Evolutionary conservation across 2,888 invertebrate genomes (phyloP).

Genomic region (Campopleginae sp.): DNA sequence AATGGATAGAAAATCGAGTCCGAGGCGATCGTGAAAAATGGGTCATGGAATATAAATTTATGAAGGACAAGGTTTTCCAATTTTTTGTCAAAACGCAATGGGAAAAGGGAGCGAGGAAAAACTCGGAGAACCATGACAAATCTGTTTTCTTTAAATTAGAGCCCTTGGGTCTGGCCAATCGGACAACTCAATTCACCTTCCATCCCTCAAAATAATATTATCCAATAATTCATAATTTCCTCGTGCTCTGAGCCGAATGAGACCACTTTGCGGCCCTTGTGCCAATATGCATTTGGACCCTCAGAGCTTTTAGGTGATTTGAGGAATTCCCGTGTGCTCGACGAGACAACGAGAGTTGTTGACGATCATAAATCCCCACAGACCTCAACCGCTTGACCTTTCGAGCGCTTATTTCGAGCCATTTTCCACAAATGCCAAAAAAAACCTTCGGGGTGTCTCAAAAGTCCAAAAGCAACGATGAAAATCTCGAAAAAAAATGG

Average conservation of each 20-base stretch:
- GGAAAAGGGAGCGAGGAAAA: neutral
- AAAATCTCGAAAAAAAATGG: too few species aligned
- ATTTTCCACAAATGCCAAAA: neutral
- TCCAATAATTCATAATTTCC: conserved; percentile 14
- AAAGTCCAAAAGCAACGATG: neutral
- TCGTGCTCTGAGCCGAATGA: neutral
- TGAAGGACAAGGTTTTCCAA: conserved; percentile 8
- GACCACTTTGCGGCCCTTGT: neutral
- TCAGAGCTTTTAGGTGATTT: conserved; percentile 4
- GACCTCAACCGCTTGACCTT: neutral
- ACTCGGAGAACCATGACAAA: neutral
- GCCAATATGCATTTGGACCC: conserved; percentile 30
- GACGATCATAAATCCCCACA: conserved; percentile 37
- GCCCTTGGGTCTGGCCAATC: neutral
- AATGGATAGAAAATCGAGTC: conserved; percentile 19
- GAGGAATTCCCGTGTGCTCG: conserved; percentile 5
- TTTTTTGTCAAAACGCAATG: neutral
- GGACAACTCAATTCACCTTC: neutral
- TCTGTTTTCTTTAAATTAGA: neutral
- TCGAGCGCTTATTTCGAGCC: conserved; percentile 12
- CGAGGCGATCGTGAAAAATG: conserved; percentile 23
- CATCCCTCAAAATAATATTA: neutral
- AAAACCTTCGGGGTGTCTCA: neutral
- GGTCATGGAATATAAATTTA: conserved; percentile 18
- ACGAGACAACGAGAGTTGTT: conserved; percentile 8